These are phyloP conservation scores for Callorhinus ursinus DNA, from an alignment of 2,113 vertebrate genomes.

Conservation along the genomic window DNA sequence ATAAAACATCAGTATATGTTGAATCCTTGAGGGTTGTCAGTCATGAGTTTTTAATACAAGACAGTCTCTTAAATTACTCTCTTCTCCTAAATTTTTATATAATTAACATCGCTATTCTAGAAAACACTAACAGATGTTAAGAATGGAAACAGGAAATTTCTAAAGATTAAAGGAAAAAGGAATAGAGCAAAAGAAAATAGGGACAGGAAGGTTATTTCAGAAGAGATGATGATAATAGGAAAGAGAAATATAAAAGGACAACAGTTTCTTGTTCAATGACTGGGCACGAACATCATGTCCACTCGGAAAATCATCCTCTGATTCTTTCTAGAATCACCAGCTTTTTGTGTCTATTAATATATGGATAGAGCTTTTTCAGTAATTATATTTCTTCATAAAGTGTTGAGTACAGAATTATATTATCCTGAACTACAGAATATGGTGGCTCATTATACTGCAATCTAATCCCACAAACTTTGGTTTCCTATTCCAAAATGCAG, in stretches of 20 bases:
- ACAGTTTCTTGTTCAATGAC: neutral
- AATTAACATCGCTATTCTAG: neutral
- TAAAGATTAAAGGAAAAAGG: neutral
- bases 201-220: neutral
- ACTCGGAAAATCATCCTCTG: neutral
- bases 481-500: neutral
- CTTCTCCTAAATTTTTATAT: neutral
- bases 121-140: neutral
- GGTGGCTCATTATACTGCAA: neutral
- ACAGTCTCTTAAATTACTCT: neutral
- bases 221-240: neutral
- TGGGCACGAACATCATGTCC: neutral
- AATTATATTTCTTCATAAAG: slow-evolving; percentile 26
- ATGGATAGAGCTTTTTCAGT: neutral
- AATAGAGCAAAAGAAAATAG: neutral
- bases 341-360: neutral
- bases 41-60: neutral
- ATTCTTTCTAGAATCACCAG: neutral
- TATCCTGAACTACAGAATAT: neutral
- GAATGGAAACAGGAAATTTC: neutral
- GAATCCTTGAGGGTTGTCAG: neutral
- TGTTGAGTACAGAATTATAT: neutral
- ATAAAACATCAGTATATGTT: neutral
- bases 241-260: neutral
- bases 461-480: neutral